Percentiles rank a stretch among this genome's conserved stretches.
Conservation (phyloP, 2,113 vertebrate genomes). For the Myiagra hebetior region DNA sequence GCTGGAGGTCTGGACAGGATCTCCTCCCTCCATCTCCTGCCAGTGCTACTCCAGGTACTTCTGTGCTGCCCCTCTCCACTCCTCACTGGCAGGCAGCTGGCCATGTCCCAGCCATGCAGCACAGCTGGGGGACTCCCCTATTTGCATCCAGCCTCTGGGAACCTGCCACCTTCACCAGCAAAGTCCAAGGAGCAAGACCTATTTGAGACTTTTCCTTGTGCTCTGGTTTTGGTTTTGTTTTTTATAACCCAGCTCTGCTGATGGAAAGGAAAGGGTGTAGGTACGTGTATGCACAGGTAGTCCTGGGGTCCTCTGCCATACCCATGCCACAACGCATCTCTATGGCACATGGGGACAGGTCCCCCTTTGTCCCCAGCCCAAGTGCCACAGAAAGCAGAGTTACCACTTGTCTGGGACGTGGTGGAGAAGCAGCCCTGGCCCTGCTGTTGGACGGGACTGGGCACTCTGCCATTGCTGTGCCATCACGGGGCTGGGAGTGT, state of each 20-base stretch:
- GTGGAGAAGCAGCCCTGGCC: background rate
- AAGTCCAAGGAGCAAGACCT: background rate
- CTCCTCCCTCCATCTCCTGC: background rate
- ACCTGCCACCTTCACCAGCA: background rate
- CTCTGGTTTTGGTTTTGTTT: background rate
- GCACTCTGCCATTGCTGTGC: background rate
- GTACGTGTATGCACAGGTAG: background rate
- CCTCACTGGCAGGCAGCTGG: background rate
- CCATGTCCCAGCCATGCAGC: background rate
- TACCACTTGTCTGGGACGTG: background rate
- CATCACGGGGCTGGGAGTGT: background rate
- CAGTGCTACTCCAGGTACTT: background rate
- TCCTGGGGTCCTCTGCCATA: background rate
- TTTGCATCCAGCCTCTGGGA: background rate
- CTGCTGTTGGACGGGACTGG: rapidly evolving
- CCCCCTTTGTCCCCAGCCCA: background rate
- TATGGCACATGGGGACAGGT: rapidly evolving
- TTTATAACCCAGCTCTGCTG: background rate
- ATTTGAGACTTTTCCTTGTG: background rate
- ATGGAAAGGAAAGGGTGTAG: background rate
- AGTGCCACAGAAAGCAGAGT: rapidly evolving
- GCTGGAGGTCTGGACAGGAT: background rate
- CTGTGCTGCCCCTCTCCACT: background rate
- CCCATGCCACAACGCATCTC: background rate
- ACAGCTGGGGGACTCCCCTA: background rate